Base-by-base conservation (phyloP, 2,888 invertebrate species). In the Thereva unica region DNA sequence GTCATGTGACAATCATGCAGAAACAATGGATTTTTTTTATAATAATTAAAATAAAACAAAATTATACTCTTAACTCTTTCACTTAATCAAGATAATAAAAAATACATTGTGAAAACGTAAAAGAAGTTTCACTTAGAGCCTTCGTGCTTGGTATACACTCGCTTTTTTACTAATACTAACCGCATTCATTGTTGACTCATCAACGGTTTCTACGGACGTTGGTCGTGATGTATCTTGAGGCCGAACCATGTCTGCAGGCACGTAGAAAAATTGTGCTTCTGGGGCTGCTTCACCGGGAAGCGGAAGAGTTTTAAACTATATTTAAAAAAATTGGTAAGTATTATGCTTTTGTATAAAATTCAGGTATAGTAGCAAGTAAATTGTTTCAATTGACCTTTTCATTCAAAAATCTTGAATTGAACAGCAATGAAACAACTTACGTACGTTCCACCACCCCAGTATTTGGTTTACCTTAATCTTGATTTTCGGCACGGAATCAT, bases 241-340 rank as follows among this genome's bases (percentile, higher is more conserved):
- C 7, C 80, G 77, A 7, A 80, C 80, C 71, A 78, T 78, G 72
- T 80, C 89, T 5, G 89, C 88, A 0, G 89, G 88, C 7, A 90
- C 89, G 75, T 90, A 89, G 77, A 91, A 91, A 83, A 91, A 88
- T 76, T 91, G 90, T 0, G 90, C 89, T 75, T 89, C 90, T 1
- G 92, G 92, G 66, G 90, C 91, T 12, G 90, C 91, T 74, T 92
- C 80, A 10, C 80, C 80, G 0, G 80, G 80, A 63, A 79, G 69
- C 6, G 80, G 79, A 34, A 81, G 67, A 5, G 79, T 77, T 72
- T 80, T 81, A 44, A 82, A 79, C 72, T 52, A 50, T 23, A 23
- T 47, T 34, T 9, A 50, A 8, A 45, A 23, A 45, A n/a, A 10
- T 38, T 56, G 44, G 1, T 42, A 42, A 56, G 1, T 23, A 12